A percentile compares a stretch with the other conserved stretches of the same genome.
phyloP scores from a whole-genome alignment of 2,797 vertebrate species.

The Coregonus suidteri region DNA sequence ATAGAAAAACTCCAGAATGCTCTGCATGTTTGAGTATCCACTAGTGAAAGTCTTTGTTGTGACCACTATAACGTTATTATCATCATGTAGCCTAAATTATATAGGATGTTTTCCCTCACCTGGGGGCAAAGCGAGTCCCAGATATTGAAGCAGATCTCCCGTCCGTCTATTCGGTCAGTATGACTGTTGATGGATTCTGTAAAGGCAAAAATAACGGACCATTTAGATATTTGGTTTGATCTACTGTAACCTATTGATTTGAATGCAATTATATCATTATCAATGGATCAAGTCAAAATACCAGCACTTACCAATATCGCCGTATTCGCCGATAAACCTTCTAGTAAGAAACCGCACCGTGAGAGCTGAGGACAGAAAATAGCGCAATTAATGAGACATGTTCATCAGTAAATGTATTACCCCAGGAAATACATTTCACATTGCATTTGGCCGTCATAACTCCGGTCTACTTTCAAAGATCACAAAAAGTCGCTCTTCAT shows the following conservation, averaged over 20 bases:
- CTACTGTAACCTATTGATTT: no score
- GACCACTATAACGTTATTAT: not conserved
- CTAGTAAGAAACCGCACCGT: conserved; percentile 70
- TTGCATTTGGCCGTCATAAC: not conserved
- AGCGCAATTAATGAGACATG: not conserved
- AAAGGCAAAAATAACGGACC: not conserved
- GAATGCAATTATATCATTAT: no score
- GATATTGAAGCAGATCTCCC: conserved; percentile 68
- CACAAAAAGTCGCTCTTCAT: not conserved
- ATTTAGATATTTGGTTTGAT: not conserved
- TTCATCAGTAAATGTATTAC: not conserved
- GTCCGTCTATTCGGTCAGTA: conserved; percentile 62
- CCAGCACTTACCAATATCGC: conserved; percentile 65
- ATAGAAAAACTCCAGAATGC: not conserved
- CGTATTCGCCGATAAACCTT: conserved; percentile 74
- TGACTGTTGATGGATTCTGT: conserved; percentile 72
- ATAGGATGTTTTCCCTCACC: conserved; percentile 40
- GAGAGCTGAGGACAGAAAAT: conserved; percentile 54
- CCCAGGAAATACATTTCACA: not conserved
- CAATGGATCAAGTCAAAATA: not conserved
- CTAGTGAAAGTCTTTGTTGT: not conserved
- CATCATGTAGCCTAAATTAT: not conserved
- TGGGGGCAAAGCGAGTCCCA: conserved; percentile 70
- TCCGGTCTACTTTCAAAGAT: not conserved
- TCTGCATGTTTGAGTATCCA: not conserved